A percentile compares a stretch with the other conserved stretches of the same genome.
These are phyloP conservation scores for Charadrius vociferus DNA, from an alignment of 2,113 vertebrate species.

Conservation along the genomic window DNA sequence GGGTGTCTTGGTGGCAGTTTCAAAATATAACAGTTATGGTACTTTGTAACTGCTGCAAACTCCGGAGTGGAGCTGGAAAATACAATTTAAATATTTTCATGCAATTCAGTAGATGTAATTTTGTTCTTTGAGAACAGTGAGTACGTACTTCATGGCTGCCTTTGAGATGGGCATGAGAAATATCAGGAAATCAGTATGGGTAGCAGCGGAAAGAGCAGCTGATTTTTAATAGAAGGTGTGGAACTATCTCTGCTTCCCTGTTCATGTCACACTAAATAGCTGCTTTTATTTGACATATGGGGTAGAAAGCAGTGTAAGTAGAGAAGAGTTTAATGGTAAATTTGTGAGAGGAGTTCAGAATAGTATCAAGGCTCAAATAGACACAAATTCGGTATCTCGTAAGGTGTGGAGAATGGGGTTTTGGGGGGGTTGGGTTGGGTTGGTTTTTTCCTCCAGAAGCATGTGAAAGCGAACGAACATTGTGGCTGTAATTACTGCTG, in stretches of 20 bases:
- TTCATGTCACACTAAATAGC: background rate
- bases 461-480: background rate
- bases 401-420: background rate
- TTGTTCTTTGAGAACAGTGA: background rate
- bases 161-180: background rate
- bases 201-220: background rate
- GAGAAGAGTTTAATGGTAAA: background rate
- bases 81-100: background rate
- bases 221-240: background rate
- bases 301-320: background rate
- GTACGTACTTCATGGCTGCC: background rate
- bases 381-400: background rate
- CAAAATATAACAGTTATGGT: background rate
- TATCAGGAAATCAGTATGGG: background rate
- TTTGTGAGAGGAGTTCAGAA: background rate
- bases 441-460: background rate
- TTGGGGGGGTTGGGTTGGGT: background rate
- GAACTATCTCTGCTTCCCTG: background rate
- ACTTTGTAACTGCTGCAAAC: background rate
- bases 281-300: background rate
- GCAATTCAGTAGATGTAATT: background rate
- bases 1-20: background rate
- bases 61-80: background rate
- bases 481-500: background rate
- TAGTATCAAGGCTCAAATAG: background rate